Percentiles rank a stretch among this genome's conserved stretches.
Evolutionary conservation across 1,140 invertebrate species (phyloP).

Genomic region (Acromyrmex charruanus): DNA sequence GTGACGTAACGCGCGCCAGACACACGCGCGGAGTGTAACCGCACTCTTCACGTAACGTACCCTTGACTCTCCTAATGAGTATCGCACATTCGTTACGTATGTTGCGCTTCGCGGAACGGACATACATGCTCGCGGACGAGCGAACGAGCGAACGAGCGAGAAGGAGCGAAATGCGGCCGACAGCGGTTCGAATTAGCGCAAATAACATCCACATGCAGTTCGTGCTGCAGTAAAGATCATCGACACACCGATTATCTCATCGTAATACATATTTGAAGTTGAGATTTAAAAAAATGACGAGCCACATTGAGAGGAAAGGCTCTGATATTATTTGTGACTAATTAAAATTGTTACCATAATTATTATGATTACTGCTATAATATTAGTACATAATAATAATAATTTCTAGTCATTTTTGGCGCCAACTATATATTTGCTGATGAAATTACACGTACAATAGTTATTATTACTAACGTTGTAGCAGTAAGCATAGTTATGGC

Average conservation of each 20-base stretch:
- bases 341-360: too few species aligned
- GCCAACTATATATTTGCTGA: too few species aligned
- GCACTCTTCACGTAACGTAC: constrained; percentile 83
- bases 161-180: constrained; percentile 16
- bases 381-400: too few species aligned
- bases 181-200: constrained; percentile 35
- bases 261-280: not conserved
- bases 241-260: not conserved
- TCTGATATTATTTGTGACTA: too few species aligned
- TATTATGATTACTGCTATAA: too few species aligned
- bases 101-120: constrained; percentile 70
- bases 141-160: constrained; percentile 31
- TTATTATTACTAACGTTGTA: too few species aligned
- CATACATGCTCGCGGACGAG: constrained; percentile 31
- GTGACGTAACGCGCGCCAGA: constrained; percentile 76
- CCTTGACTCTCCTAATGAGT: constrained; percentile 84
- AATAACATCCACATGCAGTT: constrained; percentile 4
- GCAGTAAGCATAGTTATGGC: too few species aligned
- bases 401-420: too few species aligned
- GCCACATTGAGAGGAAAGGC: too few species aligned
- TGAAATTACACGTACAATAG: too few species aligned
- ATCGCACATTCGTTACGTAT: constrained; percentile 83
- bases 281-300: not conserved
- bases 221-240: not conserved
- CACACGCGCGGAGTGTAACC: constrained; percentile 76